Evolutionary conservation across 2,113 vertebrate species (phyloP).

Genomic region (Macheiramphus alcinus): DNA sequence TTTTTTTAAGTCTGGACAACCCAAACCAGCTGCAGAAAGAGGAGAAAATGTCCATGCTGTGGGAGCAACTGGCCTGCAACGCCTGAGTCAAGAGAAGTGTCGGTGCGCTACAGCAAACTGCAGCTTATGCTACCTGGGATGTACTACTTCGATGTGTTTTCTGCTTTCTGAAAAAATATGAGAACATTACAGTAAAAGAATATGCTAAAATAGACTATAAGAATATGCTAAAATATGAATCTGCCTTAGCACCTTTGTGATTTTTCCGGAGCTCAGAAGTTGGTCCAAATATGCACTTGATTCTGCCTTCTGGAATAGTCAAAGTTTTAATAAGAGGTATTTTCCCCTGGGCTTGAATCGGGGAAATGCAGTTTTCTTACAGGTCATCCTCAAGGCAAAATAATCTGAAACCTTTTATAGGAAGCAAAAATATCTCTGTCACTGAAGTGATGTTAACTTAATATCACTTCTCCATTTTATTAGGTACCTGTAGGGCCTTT

Average conservation of each 20-base stretch:
- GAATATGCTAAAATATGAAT: neutral
- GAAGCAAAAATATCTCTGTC: neutral
- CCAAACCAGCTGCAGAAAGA: constrained; percentile 66
- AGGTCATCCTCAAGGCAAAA: neutral
- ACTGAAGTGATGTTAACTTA: neutral
- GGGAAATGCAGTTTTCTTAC: neutral
- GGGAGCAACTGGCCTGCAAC: constrained; percentile 45
- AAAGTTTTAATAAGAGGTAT: neutral
- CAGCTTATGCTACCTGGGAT: constrained; percentile 62
- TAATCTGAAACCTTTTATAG: neutral
- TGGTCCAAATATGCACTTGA: neutral
- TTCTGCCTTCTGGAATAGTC: neutral
- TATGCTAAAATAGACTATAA: neutral
- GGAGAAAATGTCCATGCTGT: constrained; percentile 11
- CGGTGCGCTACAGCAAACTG: constrained; percentile 73
- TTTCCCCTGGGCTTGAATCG: neutral
- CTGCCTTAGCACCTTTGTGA: neutral
- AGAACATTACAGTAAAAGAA: neutral
- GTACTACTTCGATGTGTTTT: neutral
- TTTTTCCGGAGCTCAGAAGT: neutral
- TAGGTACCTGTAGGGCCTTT: neutral
- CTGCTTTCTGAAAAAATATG: neutral
- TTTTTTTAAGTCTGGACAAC: constrained; percentile 60
- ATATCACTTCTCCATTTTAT: neutral
- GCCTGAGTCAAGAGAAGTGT: constrained; percentile 66